Evolutionary conservation across 2,113 vertebrate species (phyloP), one percentile per base, ranked within the genome.

Genomic region (Callorhinus ursinus): DNA sequence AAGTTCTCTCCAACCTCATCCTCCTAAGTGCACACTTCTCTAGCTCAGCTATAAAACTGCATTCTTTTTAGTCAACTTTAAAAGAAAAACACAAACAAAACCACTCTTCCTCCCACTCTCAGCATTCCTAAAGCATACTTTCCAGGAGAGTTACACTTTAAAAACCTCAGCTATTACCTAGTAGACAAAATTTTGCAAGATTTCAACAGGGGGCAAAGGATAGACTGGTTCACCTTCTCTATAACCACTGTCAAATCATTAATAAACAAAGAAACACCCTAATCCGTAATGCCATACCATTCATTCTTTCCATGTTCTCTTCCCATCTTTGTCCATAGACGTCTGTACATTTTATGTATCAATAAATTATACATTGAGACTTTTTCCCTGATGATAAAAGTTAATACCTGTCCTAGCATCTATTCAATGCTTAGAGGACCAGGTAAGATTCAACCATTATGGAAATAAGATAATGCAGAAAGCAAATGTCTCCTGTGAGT

Each of bases 41-140:
- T 16, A 91, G 91, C 77, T 91, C n/a, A 36, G 24, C 87, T 93
- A 79, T 82, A 61, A 96, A 85, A 81, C 69, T 49, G n/a, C 91
- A 36, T 74, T 92, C 76, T 74, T 94, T 88, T 83, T 49, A 22
- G 22, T 59, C 31, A 67, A 82, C 59, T 94, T 85, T 31, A 89
- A 90, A 85, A 87, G 33, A 83, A 59, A 76, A 33, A 65, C 42
- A 87, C 74, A 65, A 96, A 90, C 39, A 92, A 89, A 83, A 55
- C 13, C 69, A 80, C 61, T 93, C 88, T 79, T 94, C 94, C 89
- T 86, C 95, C 91, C 33, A 76, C 83, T 61, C 72, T 11, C 74
- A 84, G 57, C 87, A 96, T 85, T 96, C 91, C 88, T 94, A 69
- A 93, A 92, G 49, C 65, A 91, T 69, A 77, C 31, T 72, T 93